Base-by-base conservation (phyloP, 2,797 vertebrate species). In the Gallinago solitaria region DNA sequence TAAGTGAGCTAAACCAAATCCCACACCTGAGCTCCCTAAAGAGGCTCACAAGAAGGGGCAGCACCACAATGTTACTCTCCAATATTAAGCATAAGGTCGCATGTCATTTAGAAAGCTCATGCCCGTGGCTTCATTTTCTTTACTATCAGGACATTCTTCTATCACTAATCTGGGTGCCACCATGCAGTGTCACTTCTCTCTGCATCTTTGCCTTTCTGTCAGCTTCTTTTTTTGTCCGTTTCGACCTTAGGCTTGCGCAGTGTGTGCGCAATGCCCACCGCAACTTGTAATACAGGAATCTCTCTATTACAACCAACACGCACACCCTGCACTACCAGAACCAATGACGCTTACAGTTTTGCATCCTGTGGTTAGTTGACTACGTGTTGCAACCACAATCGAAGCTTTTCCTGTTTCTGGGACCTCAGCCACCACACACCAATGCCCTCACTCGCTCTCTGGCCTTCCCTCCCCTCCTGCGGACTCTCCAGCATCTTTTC, bases 321-420 rank as follows among this genome's bases (percentile, higher is more conserved):
- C 27, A 17, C 13, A 10, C 27, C 47, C 77, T 83, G 81, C 41
- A 11, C 43, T 18, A 70, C 57, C 71, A 59, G 59, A 83, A 68
- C 14, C 33, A 45, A 13, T 1, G 7, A 24, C 0, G 0, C 60
- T 28, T 12, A 35, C 9, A 47, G 32, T 33, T 79, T 35, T 56
- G 33, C 35, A 35, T 48, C 57, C 37, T 63, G 28, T 3, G 2
- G 45, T 69, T 32, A 37, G 47, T 1, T 51, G 24, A 70, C 43
- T 39, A 32, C 24, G 13, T 8, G 35, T 1, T 60, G 25, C 33
- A 43, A 73, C 33, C 33, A 28, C 76, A 48, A 18, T 0, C 12
- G 64, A 86, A 86, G 41, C 12, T 41, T 59, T 20, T 69, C 23
- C 23, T 63, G 37, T 20, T 43, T 47, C 50, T 81, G 57, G 32